Base-by-base conservation (phyloP, 2,888 invertebrate genomes). In the Schrankia costaestrigalis region DNA sequence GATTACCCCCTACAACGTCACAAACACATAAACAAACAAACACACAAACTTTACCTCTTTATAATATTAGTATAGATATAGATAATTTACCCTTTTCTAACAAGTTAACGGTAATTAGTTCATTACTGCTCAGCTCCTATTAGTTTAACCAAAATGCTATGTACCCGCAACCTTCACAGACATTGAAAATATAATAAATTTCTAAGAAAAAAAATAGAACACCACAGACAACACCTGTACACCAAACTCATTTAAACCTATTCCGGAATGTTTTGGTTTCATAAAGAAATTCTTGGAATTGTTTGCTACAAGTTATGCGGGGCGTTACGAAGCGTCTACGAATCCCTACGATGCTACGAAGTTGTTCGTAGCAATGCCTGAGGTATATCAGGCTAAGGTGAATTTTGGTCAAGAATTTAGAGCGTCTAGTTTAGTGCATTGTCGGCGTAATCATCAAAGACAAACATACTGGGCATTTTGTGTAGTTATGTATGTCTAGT, bases 271-370 rank as follows among this genome's bases (percentile, higher is more conserved):
- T 45, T 54, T 48, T 32, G 42, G 36, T 52, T 44, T 46, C 49
- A 44, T 44, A 56, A 52, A 56, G 46, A 56, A 60, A 50, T 57
- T 50, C 45, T 53, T 40, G 13, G 31, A 28, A 59, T 57, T 53
- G 50, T 53, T 53, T 26, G 26, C 36, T 35, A 42, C 26, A 50
- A 59, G 47, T 50, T 50, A 50, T 53, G 47, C 26, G 35, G 14
- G 26, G 30, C 17, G 25, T 34, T 28, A 41, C 35, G 46, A 32
- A 26, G 29, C 29, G 35, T 36, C 45, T 50, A 40, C 31, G 24
- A 43, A 13, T 11, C 21, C 24, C 35, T 29, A 35, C 25, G 24
- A n/a, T 12, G 25, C 31, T 35, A 29, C 26, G 38, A 33, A 27
- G 35, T 26, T 21, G 21, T 12, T 19, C 26, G 25, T 13, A 30